Conservation (phyloP, 2,888 invertebrate species). For the Pristionchus exspectatus region DNA sequence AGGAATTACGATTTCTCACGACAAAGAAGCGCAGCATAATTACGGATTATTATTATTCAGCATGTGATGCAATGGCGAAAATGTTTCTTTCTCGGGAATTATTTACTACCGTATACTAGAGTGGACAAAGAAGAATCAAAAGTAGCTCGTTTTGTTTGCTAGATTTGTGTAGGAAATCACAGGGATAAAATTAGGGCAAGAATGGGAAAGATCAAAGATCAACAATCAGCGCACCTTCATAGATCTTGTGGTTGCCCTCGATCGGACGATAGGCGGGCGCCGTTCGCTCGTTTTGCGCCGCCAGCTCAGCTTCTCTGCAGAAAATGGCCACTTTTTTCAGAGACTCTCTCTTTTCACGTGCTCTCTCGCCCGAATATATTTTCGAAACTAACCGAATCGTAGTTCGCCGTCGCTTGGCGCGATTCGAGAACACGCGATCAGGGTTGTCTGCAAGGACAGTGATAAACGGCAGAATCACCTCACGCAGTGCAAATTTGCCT, state of each 20-base stretch:
- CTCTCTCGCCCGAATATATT: not conserved
- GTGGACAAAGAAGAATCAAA: not conserved
- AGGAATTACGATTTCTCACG: not conserved
- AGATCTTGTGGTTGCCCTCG: conserved; percentile 48
- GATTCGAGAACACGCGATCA: conserved; percentile 38
- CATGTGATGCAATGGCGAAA: not conserved
- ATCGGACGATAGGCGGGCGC: conserved; percentile 47
- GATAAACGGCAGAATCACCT: not conserved
- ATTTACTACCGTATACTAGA: not conserved
- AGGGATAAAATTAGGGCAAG: not conserved
- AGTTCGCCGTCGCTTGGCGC: conserved; percentile 49
- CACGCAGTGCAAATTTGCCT: not conserved
- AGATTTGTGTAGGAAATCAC: no score
- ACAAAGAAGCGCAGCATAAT: conserved; percentile 41
- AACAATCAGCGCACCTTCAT: conserved; percentile 11
- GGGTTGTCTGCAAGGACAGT: not conserved
- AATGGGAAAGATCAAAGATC: conserved; percentile 22
- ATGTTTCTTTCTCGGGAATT: not conserved
- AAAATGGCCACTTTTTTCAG: not conserved
- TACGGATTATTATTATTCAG: conserved; percentile 31
- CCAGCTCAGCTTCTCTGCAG: conserved; percentile 41
- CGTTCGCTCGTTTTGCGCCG: not conserved
- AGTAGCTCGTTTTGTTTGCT: not conserved
- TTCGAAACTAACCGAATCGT: conserved; percentile 11
- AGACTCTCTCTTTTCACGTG: not conserved